Percentiles rank a stretch among this genome's conserved stretches.
These are phyloP conservation scores for Sesamia inferens DNA, from an alignment of 2,888 invertebrate genomes.

Conservation along the genomic window DNA sequence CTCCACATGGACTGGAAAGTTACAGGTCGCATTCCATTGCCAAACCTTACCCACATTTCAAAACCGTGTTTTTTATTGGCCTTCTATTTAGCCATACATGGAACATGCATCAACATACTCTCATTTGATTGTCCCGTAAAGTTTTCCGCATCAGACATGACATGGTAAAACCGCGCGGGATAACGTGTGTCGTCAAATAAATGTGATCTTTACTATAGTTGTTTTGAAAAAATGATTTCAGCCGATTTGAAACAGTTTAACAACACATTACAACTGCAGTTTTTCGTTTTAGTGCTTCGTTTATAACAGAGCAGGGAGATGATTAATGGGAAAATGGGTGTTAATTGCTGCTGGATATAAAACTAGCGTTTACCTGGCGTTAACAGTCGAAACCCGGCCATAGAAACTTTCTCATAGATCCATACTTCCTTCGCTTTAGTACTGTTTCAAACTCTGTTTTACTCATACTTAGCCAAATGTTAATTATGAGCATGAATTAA, in stretches of 20 bases:
- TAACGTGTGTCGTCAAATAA: not conserved
- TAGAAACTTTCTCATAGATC: not conserved
- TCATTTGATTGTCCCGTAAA: not conserved
- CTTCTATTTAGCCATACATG: not conserved
- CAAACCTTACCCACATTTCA: not conserved
- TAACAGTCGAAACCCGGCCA: not conserved
- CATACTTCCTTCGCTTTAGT: conserved; percentile 24
- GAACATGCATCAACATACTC: not conserved
- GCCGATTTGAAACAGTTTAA: not conserved
- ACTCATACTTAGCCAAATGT: conserved; percentile 35
- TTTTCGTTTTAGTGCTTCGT: not conserved
- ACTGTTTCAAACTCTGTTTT: conserved; percentile 32
- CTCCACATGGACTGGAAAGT: not conserved
- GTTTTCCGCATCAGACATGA: not conserved
- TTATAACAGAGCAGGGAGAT: not conserved
- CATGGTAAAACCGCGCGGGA: not conserved
- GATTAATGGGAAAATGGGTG: not conserved
- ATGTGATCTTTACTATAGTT: not conserved
- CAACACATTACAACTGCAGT: not conserved
- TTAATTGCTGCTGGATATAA: not conserved
- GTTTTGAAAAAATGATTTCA: not conserved
- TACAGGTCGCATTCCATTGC: not conserved
- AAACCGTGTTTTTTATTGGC: not conserved
- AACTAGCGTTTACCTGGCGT: not conserved
- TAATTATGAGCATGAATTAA: conserved; percentile 39